Conservation (phyloP, 1,140 invertebrate species). For the Parasteatoda tepidariorum region DNA sequence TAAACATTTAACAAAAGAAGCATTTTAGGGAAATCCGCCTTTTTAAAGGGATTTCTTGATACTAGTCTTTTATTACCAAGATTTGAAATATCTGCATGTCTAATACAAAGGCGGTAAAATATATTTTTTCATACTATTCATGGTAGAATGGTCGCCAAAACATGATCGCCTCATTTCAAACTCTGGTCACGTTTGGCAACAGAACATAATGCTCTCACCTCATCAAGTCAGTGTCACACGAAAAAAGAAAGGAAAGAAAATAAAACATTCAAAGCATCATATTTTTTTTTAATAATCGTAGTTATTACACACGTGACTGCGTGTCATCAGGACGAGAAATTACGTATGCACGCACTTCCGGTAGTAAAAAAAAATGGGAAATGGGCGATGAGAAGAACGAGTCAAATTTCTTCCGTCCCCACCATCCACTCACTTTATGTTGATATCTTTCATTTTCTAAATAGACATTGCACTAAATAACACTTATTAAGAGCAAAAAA, state of each 20-base stretch:
- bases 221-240: slow-evolving; percentile 34
- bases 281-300: not conserved
- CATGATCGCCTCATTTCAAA: not conserved
- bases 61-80: too few relatives aligned
- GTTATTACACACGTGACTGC: not conserved
- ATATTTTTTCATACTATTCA: too few relatives aligned
- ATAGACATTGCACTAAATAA: too few relatives aligned
- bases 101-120: too few relatives aligned
- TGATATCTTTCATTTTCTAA: too few relatives aligned
- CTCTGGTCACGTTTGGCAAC: slow-evolving; percentile 8
- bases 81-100: too few relatives aligned
- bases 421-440: too few relatives aligned
- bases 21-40: too few relatives aligned
- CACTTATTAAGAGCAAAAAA: too few relatives aligned
- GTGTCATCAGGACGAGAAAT: not conserved
- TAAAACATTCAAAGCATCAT: not conserved
- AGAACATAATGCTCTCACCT: slow-evolving; percentile 16
- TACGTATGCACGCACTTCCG: slow-evolving; percentile 25
- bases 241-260: not conserved
- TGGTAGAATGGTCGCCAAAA: not conserved
- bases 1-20: too few relatives aligned
- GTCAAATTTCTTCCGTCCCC: slow-evolving; percentile 21
- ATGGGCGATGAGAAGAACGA: slow-evolving; percentile 11
- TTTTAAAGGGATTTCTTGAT: too few relatives aligned
- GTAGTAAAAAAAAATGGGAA: slow-evolving; percentile 14